Base-by-base conservation (phyloP, 2,888 invertebrate genomes). In the Allolobophora icterica region DNA sequence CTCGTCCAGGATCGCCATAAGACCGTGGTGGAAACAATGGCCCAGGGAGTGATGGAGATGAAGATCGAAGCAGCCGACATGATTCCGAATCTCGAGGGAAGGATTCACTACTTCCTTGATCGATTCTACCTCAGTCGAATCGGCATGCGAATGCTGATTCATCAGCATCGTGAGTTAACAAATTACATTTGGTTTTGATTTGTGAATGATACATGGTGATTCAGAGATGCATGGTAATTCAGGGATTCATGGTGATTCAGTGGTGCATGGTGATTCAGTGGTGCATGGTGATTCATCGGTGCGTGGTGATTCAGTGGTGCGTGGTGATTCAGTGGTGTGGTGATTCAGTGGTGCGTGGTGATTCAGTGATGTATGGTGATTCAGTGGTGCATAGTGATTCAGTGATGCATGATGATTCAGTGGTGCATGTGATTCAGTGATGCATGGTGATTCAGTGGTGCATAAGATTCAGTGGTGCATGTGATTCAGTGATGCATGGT, bases 21-120 rank as follows among this genome's bases (percentile, higher is more conserved):
- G 13, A 98, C 99, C 95, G 99, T 99, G 0, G 99, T 99, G 19
- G 98, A 99, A 95, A 99, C 99, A 0, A 99, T 99, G 99, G 99
- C 99, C 0, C 96, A 98, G 95, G 99, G 99, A 0, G 97, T 98
- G 90, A 96, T 99, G 92, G 99, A 99, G 95, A 96, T 99, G 94
- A 98, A 99, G 95, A n/a, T 0, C 3, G 84, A 84, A 19, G n/a
- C 38, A 40, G 6, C 30, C 8, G 84, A 84, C n/a, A 11, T 15
- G n/a, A 42, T 40, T 83, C 38, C 90, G 40, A 83, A 33, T 33
- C 94, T 95, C 40, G 96, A 96, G 96, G 97, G 98, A 95, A 98
- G 98, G 94, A 98, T 99, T 94, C 99, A 99, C 96, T 99, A 99
- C 96, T 99, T 99, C 96, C 96, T 99, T 92, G 99, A 99, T 95